Conservation (phyloP, 2,797 vertebrate species). For the Discoglossus pictus region DNA sequence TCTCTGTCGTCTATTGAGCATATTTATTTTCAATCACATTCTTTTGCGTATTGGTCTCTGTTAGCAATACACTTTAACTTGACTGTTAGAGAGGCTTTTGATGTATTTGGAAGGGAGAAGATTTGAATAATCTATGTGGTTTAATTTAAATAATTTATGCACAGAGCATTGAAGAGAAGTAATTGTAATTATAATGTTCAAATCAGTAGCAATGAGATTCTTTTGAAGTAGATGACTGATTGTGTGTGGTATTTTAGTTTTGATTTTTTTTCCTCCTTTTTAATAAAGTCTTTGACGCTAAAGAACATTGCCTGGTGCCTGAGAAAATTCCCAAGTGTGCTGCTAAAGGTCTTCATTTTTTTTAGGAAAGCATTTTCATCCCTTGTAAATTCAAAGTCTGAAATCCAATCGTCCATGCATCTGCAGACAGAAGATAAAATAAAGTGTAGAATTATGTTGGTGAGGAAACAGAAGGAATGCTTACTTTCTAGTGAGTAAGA, state of each 20-base stretch:
- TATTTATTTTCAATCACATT: constrained; percentile 16
- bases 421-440: constrained; percentile 65
- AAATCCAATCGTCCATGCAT: constrained; percentile 68
- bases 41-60: constrained; percentile 58
- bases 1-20: too few relatives aligned
- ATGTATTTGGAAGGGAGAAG: constrained; percentile 71
- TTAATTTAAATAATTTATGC: constrained; percentile 78
- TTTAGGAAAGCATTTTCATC: too few relatives aligned
- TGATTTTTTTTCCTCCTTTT: neutral
- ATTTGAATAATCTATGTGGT: constrained; percentile 70
- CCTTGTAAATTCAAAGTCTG: too few relatives aligned
- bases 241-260: constrained; percentile 31
- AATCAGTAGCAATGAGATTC: constrained; percentile 55
- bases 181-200: constrained; percentile 72
- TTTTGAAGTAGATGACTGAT: constrained; percentile 67
- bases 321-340: too few relatives aligned
- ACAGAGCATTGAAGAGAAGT: constrained; percentile 62
- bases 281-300: constrained; percentile 27
- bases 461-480: neutral
- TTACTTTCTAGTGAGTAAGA: constrained; percentile 10
- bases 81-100: constrained; percentile 61
- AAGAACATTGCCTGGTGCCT: too few relatives aligned
- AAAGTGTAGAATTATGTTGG: constrained; percentile 39
- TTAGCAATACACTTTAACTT: constrained; percentile 55
- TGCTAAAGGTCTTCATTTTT: too few relatives aligned